Evolutionary conservation across 2,113 vertebrate species (phyloP).

Genomic region (Eudorcas thomsonii): DNA sequence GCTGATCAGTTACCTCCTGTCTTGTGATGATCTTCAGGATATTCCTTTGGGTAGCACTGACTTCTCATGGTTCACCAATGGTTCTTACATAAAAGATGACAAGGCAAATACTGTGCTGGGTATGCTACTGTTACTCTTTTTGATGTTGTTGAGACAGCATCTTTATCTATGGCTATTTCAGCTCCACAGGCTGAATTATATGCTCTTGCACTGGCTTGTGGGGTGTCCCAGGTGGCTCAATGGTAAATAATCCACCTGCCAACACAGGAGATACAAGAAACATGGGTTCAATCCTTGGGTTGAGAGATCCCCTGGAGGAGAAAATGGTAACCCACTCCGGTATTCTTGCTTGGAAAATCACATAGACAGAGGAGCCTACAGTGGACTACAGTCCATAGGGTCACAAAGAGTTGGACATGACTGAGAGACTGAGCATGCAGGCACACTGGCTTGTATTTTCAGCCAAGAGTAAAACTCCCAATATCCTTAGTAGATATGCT

Average conservation of each 20-base stretch:
- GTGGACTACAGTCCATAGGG: background rate
- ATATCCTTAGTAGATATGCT: background rate
- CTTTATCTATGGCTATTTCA: background rate
- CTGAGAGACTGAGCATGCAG: background rate
- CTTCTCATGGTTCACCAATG: background rate
- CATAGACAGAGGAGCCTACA: background rate
- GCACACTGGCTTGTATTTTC: background rate
- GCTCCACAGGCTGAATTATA: background rate
- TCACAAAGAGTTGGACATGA: background rate
- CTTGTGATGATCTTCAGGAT: background rate
- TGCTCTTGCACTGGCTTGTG: background rate
- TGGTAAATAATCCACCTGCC: background rate
- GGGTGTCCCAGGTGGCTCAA: background rate
- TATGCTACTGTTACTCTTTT: background rate
- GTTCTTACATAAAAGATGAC: background rate
- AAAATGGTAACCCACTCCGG: background rate
- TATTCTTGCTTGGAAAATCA: background rate
- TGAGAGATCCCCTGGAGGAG: background rate
- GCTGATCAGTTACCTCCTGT: background rate
- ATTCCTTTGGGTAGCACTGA: background rate
- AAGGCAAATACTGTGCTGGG: background rate
- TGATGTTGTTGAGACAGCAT: background rate
- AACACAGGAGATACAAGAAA: background rate
- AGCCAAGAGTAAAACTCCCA: background rate
- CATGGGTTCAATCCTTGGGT: background rate